Evolutionary conservation across 37 sponge, comb jelly and placozoan species (phyloP), one percentile per base, ranked within the genome.

Genomic region (Theonella swinhoei): DNA sequence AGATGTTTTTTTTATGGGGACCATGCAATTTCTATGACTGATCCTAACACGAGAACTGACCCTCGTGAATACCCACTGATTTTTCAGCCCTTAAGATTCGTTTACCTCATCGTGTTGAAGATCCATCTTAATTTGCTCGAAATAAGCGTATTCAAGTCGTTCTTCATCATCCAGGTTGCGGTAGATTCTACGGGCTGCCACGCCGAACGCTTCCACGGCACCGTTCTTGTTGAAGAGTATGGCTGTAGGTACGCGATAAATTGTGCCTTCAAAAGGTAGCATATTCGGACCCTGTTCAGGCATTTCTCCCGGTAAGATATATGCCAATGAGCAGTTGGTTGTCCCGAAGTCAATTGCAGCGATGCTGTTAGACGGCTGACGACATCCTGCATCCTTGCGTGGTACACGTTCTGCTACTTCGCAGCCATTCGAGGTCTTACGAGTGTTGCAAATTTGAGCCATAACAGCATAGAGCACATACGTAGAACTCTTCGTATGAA

Each of bases 71-170:
- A n/a, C n/a, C n/a, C n/a, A n/a, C n/a, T n/a, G n/a, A n/a, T n/a
- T n/a, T n/a, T n/a, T n/a, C n/a, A n/a, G n/a, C n/a, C n/a, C 20
- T 58, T 62, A 0, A 54, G 19, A 30, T 62, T 24, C 1, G 1
- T 26, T 70, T 60, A 80, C 87, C 80, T 72, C 64, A 39, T 87
- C 87, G 8, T 73, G 64, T 23, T 79, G 80, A 3, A 87, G 42
- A 43, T 79, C 60, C 87, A 87, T 87, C 59, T 87, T 87, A 25
- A 80, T 80, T 38, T 79, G 62, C 72, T 87, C 87, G 73, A 87
- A 87, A 64, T 73, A 87, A 11, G 72, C 24, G 32, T 62, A 79
- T 0, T 73, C 29, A 23, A 24, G 32, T 25, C 34, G 35, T 0
- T 79, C 58, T 23, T 3, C 4, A 24, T 62, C 67, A 19, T 65